Evolutionary conservation across 2,888 invertebrate genomes (phyloP).

Genomic region (Oxystoma pomonae): DNA sequence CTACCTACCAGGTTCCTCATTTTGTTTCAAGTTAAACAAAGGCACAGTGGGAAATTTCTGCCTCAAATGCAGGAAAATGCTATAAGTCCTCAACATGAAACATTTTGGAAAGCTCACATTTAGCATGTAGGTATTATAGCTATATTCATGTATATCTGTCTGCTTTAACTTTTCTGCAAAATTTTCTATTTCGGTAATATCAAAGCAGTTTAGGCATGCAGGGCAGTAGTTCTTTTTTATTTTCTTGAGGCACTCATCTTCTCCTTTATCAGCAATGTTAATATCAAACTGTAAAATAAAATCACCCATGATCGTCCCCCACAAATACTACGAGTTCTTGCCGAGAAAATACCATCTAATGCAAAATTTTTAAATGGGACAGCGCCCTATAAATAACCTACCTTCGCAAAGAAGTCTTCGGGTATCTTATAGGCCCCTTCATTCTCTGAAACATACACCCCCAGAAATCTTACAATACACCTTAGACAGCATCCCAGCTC

Average conservation of each 20-base stretch:
- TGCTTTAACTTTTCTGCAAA: slow-evolving; percentile 53
- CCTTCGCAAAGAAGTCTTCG: slow-evolving; percentile 1
- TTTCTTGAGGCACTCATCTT: slow-evolving; percentile 42
- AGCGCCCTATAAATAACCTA: no score
- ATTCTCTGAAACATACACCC: slow-evolving; percentile 18
- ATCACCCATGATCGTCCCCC: no score
- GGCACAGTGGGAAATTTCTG: slow-evolving; percentile 52
- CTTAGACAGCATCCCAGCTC: slow-evolving; percentile 25
- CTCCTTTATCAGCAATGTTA: neutral
- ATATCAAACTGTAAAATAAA: neutral
- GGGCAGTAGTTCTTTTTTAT: slow-evolving; percentile 56
- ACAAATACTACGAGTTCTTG: no score
- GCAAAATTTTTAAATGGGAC: no score
- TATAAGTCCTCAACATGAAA: slow-evolving; percentile 62
- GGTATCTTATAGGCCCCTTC: slow-evolving; percentile 12
- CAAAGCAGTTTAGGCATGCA: slow-evolving; percentile 70
- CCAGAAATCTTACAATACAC: slow-evolving; percentile 28
- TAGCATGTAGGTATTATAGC: slow-evolving; percentile 44
- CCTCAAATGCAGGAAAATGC: slow-evolving; percentile 56
- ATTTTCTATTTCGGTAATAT: slow-evolving; percentile 52
- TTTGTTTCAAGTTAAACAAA: slow-evolving; percentile 11
- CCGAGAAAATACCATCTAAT: neutral
- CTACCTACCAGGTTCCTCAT: slow-evolving; percentile 12
- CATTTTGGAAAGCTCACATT: slow-evolving; percentile 65
- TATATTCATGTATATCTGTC: slow-evolving; percentile 55